Evolutionary conservation across 2,888 invertebrate species (phyloP).

Genomic region (Melanotus villosus): DNA sequence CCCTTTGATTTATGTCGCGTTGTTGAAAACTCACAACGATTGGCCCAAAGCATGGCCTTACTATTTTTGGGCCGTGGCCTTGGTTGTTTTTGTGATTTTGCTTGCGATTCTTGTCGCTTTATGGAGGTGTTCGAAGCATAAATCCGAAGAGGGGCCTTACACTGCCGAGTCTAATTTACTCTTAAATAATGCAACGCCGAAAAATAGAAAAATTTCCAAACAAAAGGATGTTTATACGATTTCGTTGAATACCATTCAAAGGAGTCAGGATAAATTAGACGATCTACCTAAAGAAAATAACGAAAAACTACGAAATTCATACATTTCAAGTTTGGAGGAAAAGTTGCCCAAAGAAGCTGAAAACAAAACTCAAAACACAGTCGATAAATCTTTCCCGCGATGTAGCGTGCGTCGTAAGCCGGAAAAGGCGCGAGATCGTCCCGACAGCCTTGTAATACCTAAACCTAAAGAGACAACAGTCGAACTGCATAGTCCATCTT

Average conservation of each 20-base stretch:
- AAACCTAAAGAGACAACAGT: constrained; percentile 15
- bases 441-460: constrained; percentile 6
- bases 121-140: constrained; percentile 25
- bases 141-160: not conserved
- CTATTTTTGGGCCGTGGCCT: constrained; percentile 33
- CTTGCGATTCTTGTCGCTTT: constrained; percentile 24
- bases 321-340: not conserved
- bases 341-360: not conserved
- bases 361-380: not conserved
- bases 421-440: constrained; percentile 8
- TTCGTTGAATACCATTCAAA: constrained; percentile 24
- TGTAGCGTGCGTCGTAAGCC: not conserved
- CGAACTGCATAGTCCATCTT: constrained; percentile 37
- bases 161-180: not conserved
- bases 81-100: constrained; percentile 35
- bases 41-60: constrained; percentile 32
- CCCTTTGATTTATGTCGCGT: constrained; percentile 32
- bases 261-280: constrained; percentile 14
- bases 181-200: not conserved
- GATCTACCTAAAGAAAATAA: not conserved
- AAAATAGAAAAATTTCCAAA: not conserved
- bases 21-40: not conserved
- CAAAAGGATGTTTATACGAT: constrained; percentile 9
- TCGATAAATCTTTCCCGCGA: not conserved
- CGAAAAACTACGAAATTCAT: not conserved